These are phyloP conservation scores for Ahaetulla prasina DNA, from an alignment of 2,113 vertebrate species.

Conservation along the genomic window DNA sequence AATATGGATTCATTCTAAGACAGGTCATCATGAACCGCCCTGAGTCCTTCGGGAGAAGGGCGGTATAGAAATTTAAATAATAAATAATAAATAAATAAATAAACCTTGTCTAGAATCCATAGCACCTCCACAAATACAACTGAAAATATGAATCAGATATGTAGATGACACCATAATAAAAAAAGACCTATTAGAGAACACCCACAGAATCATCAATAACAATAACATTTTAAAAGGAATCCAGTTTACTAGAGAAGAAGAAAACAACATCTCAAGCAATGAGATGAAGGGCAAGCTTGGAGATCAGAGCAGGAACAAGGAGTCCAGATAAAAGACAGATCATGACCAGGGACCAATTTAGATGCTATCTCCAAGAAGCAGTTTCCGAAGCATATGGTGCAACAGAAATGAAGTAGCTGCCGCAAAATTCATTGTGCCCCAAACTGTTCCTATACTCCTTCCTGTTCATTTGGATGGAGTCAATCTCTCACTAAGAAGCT, in stretches of 20 bases:
- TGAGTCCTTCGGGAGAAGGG: no score
- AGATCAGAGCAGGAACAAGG: neutral
- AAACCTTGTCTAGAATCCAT: no score
- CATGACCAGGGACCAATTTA: neutral
- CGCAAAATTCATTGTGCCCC: neutral
- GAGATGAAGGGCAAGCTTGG: neutral
- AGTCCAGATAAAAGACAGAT: neutral
- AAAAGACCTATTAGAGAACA: no score
- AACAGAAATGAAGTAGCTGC: neutral
- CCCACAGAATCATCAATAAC: no score
- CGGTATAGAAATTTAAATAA: no score
- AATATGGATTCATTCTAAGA: neutral
- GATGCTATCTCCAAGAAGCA: neutral
- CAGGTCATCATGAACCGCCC: neutral
- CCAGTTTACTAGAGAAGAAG: no score
- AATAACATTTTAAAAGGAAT: no score
- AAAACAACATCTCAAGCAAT: neutral
- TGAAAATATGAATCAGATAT: no score
- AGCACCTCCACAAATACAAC: no score
- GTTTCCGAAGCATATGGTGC: neutral
- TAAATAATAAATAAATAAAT: no score
- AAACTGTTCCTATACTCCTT: neutral
- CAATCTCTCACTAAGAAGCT: neutral
- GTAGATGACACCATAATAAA: no score
- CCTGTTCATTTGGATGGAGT: neutral